Evolutionary conservation across 1,140 invertebrate genomes (phyloP).

Genomic region (Leptopilina boulardi): DNA sequence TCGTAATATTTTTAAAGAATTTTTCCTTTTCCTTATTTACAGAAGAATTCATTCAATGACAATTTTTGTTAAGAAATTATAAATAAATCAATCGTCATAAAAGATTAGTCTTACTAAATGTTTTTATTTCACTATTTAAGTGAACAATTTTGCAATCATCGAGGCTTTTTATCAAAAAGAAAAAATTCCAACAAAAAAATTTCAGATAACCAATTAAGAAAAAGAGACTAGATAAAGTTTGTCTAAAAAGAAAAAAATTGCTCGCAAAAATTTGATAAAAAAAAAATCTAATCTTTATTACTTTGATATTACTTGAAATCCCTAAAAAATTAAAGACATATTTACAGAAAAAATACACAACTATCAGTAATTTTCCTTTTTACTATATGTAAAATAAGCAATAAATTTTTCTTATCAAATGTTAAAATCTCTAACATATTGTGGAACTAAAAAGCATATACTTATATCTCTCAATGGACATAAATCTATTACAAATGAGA

Average conservation of each 20-base stretch:
- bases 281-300: not conserved
- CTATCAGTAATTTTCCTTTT: not conserved
- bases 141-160: too few species aligned
- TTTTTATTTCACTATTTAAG: too few species aligned
- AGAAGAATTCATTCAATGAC: not conserved
- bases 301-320: not conserved
- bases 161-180: not conserved
- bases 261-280: conserved; percentile 10
- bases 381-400: not conserved
- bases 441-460: not conserved
- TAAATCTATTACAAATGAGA: not conserved
- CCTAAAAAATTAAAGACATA: not conserved
- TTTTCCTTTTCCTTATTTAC: not conserved
- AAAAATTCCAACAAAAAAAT: not conserved
- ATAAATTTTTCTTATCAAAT: not conserved
- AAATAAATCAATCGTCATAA: too few species aligned
- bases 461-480: not conserved
- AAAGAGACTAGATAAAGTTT: not conserved
- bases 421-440: conserved; percentile 14
- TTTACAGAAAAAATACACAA: not conserved
- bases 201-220: not conserved
- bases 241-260: not conserved
- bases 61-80: too few species aligned
- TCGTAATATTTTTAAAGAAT: not conserved
- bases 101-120: too few species aligned